Evolutionary conservation across 1,140 invertebrate genomes (phyloP), one percentile per base, ranked within the genome.

Genomic region (Pseudomyrmex flavicornis): DNA sequence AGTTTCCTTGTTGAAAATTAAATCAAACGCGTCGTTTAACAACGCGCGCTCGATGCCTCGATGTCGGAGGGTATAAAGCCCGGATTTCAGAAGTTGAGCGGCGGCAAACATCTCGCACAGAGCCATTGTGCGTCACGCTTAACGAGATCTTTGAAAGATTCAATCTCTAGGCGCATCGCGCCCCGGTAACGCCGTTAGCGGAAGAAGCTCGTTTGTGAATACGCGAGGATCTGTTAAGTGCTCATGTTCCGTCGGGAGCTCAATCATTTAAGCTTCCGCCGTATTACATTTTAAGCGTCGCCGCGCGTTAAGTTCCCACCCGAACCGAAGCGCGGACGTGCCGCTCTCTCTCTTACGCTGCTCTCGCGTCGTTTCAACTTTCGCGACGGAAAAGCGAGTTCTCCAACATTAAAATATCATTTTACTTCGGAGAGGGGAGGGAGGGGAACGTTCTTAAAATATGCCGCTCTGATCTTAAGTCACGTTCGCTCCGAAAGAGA

Each of bases 141-240:
- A 80, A 80, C 20, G 76, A 70, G 20, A 70, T 80, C 66, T 70
- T 26, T 70, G 17, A 70, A 80, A 59, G 76, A 80, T 80, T 59
- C 46, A 80, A 80, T 80, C 76, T 70, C 35, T 48, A 22, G 76
- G 56, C 35, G 35, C 66, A 72, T 50, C 54, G 44, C 17, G n/a
- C 2, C 35, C 5, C 15, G 54, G 50, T 46, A 68, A 15, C 13
- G 65, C 63, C 52, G 76, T 79, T 59, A 70, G 44, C 44, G 44
- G 54, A 79, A 79, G 52, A 20, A 56, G 66, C 66, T 80, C 76
- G 76, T 80, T 80, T 80, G 76, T 80, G 76, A 80, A 80, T 80
- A 80, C 54, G 66, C 56, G 58, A 72, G 22, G 66, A 80, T 72
- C 76, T 68, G 65, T 80, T 80, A 80, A 80, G 76, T 72, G 76